Evolutionary conservation across 2,797 vertebrate species (phyloP), one percentile per base, ranked within the genome.

Genomic region (Hoplostethus atlanticus): DNA sequence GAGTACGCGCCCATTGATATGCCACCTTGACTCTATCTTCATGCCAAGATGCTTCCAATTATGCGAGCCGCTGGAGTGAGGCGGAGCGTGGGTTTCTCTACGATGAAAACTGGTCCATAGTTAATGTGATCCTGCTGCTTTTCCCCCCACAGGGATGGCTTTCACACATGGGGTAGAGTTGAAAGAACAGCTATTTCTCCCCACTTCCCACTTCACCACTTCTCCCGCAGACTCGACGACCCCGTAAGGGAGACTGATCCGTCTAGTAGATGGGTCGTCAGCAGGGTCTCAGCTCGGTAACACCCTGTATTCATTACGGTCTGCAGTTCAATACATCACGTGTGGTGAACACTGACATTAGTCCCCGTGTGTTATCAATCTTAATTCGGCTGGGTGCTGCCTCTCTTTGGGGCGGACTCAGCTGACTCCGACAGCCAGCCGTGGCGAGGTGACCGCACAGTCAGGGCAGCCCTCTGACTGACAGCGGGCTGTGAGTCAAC

Each of bases 21-120:
- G 93, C 92, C 90, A 94, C 91, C 92, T 91, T 93, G 92, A 91
- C 92, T 92, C 87, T 94, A 94, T 94, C 93, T 93, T 93, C 92
- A 94, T 94, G 94, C 91, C 92, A 92, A 95, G 89, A 93, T 84
- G 91, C 92, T 94, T 95, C 92, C 94, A 95, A 95, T 95, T 95
- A 95, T 93, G 88, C 90, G 86, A 93, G 87, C 79, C 87, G 86
- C 85, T 94, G 93, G 87, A 94, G 94, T 93, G 94, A 94, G 91
- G 92, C 92, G 87, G 89, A 91, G 91, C 92, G 78, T 92, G 84
- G 79, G 76, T 88, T 92, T 93, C 81, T 88, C 80, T 87, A 84
- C 87, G 55, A 89, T 87, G 84, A 91, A 93, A 88, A 93, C 80
- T 48, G 85, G 85, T 92, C 90, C 76, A 79, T 89, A 83, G 87